These are phyloP conservation scores for Pentalonia nigronervosa DNA, from an alignment of 1,140 invertebrate genomes.

Conservation along the genomic window DNA sequence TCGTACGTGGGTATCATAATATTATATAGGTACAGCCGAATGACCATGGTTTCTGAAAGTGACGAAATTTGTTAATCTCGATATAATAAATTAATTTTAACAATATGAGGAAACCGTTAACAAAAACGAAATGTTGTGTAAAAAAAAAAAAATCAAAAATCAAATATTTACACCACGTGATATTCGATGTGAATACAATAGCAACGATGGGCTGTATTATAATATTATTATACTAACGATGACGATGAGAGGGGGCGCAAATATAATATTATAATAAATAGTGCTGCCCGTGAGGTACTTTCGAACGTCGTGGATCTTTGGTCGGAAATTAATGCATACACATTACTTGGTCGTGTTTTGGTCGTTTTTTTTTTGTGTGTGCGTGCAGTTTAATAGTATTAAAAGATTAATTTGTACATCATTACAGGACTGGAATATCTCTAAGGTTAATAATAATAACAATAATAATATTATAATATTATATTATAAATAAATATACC, in stretches of 20 bases:
- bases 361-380: conserved; percentile 25
- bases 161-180: neutral
- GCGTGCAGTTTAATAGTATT: conserved; percentile 15
- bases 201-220: neutral
- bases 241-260: neutral
- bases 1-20: neutral
- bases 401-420: conserved; percentile 23
- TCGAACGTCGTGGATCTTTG: neutral
- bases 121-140: neutral
- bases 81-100: neutral
- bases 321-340: neutral
- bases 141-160: neutral
- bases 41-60: neutral
- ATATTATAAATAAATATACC: neutral
- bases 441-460: conserved; percentile 4
- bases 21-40: neutral
- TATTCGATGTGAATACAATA: neutral
- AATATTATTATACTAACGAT: neutral
- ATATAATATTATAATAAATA: neutral
- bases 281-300: neutral
- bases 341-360: conserved; percentile 38
- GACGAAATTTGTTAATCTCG: neutral
- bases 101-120: neutral
- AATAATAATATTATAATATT: neutral
- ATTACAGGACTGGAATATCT: neutral